Percentiles rank a stretch among this genome's conserved stretches.
Conservation (phyloP, 64 coral and sea anemone species). For the Montipora sp. region DNA sequence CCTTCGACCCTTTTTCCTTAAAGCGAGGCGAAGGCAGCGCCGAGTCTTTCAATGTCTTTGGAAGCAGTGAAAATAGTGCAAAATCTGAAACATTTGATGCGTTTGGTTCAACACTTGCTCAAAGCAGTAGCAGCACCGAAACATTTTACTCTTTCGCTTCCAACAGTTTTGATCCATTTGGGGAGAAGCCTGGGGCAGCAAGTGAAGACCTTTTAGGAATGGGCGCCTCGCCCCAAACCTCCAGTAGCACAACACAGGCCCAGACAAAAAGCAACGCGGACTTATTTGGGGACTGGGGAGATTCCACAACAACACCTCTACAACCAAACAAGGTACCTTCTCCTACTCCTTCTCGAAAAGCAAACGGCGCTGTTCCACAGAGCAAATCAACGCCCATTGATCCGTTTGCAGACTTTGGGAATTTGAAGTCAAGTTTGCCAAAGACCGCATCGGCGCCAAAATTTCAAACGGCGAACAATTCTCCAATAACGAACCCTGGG, state of each 20-base stretch:
- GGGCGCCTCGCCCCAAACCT: conserved; percentile 23
- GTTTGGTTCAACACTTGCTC: not conserved
- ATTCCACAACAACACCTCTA: conserved; percentile 43
- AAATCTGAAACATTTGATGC: conserved; percentile 3
- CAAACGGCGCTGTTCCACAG: not conserved
- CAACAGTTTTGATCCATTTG: conserved; percentile 22
- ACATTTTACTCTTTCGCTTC: conserved; percentile 16
- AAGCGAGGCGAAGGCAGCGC: not conserved
- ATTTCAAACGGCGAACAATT: not conserved
- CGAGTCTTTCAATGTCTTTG: conserved; percentile 5
- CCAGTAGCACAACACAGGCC: conserved; percentile 17
- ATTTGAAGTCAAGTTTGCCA: conserved; percentile 68
- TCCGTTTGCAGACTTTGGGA: conserved; percentile 88
- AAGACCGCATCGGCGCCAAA: conserved; percentile 37
- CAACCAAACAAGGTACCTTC: conserved; percentile 67
- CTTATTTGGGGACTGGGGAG: conserved; percentile 81
- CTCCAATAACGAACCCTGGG: conserved; percentile 16
- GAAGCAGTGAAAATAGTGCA: not conserved
- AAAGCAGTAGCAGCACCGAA: not conserved
- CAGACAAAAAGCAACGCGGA: conserved; percentile 53
- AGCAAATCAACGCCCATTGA: conserved; percentile 25
- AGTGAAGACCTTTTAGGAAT: conserved; percentile 14
- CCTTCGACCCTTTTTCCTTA: conserved; percentile 3
- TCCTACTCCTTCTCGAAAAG: conserved; percentile 3
- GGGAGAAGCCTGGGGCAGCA: not conserved